phyloP scores from a whole-genome alignment of 2,113 vertebrate genomes.

The Bos indicus region DNA sequence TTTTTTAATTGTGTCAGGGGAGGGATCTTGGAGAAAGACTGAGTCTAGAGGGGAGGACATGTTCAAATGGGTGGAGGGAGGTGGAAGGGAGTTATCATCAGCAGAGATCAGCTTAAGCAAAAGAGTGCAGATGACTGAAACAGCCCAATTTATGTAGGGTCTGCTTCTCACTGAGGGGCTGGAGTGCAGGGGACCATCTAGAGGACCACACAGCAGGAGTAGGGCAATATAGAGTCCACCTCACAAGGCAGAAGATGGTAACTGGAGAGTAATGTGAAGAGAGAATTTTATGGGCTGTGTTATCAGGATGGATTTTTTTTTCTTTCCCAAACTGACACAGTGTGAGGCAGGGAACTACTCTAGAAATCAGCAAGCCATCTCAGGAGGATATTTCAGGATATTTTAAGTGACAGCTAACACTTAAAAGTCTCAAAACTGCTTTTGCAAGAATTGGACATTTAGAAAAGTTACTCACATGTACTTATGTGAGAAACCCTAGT shows the following conservation, averaged over 20 bases:
- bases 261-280: not conserved
- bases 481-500: slow-evolving; percentile 41
- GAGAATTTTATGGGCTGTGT: not conserved
- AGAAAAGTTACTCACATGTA: slow-evolving; percentile 52
- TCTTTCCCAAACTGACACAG: slow-evolving; percentile 23
- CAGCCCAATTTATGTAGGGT: not conserved
- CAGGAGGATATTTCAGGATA: slow-evolving; percentile 41
- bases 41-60: not conserved
- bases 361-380: slow-evolving; percentile 45
- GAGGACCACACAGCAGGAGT: not conserved
- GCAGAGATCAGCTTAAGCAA: not conserved
- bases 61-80: not conserved
- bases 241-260: not conserved
- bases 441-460: slow-evolving; percentile 52
- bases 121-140: not conserved
- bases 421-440: slow-evolving; percentile 41
- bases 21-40: not conserved
- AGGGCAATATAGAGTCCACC: not conserved
- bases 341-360: slow-evolving; percentile 32
- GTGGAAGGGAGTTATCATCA: not conserved
- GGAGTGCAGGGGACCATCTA: not conserved
- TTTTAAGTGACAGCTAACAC: slow-evolving; percentile 60
- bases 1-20: not conserved
- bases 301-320: not conserved
- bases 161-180: not conserved